Evolutionary conservation across 2,888 invertebrate genomes (phyloP), one percentile per base, ranked within the genome.

Genomic region (Diarsia mendica): DNA sequence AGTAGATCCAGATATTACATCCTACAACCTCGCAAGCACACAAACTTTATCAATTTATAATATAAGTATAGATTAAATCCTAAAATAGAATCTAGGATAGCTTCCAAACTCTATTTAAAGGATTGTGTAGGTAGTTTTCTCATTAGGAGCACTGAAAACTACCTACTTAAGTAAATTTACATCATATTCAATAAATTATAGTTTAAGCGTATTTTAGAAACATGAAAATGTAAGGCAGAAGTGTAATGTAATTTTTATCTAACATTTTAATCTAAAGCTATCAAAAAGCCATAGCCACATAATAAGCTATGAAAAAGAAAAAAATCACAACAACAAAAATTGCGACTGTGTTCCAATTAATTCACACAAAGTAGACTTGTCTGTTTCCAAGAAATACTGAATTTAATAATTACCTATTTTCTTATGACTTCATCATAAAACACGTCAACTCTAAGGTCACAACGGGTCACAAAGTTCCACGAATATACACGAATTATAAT

Each of bases 391-490:
- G 15, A 28, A 18, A 11, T 3, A 15, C 18, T 58, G 15, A 58
- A 58, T 58, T 58, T 9, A 58, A 28, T 28, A 28, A 8, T 18
- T 18, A 58, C 28, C 3, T 18, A 60, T 60, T 33, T 33, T 33
- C 28, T 33, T 18, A n/a, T 23, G 2, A 6, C 23, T 18, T 10
- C 6, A 15, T 39, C n/a, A 49, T 64, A 60, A 67, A 72, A 15
- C 10, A 39, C 15, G 23, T 33, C 0, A 58, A 58, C 5, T 15
- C 1, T 13, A 58, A n/a, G 28, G 33, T 70, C 11, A 68, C 13
- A 64, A 18, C 39, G 55, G 60, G 63, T 69, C 53, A 49, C 64
- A 58, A 28, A 72, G 64, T 71, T 70, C 67, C 15, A 55, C 64
- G 28, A 70, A 23, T 70, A 67, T 33, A 69, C 66, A 53, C 72